phyloP scores from a whole-genome alignment of 1,140 invertebrate genomes.

The Drosophila micromelanica region DNA sequence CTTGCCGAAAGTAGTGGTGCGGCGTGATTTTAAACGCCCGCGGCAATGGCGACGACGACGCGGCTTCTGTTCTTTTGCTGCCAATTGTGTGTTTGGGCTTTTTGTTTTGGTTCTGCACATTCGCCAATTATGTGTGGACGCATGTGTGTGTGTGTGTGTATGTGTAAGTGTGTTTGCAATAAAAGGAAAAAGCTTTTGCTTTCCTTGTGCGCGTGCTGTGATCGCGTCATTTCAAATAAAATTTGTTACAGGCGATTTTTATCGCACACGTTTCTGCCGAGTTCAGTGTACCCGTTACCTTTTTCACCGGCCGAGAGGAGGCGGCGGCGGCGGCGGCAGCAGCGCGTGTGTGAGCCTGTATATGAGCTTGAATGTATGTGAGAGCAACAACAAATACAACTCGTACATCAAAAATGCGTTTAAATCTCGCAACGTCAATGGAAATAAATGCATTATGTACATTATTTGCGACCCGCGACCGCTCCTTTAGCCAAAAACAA shows the following conservation, averaged over 20 bases:
- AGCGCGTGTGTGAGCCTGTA: slow-evolving; percentile 4
- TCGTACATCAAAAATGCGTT: slow-evolving; percentile 79
- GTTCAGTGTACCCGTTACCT: slow-evolving; percentile 81
- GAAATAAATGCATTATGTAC: slow-evolving; percentile 68
- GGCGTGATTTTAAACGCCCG: slow-evolving; percentile 46
- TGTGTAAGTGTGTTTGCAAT: slow-evolving; percentile 6
- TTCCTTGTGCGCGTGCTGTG: slow-evolving; percentile 23
- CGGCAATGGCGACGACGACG: slow-evolving; percentile 20
- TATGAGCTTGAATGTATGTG: slow-evolving; percentile 13
- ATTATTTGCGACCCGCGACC: slow-evolving; percentile 46
- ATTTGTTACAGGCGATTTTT: slow-evolving; percentile 44
- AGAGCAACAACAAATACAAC: slow-evolving; percentile 50
- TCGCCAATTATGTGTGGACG: slow-evolving; percentile 36
- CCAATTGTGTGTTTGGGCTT: slow-evolving; percentile 48
- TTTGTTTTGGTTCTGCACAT: slow-evolving; percentile 76
- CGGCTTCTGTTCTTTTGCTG: slow-evolving; percentile 62
- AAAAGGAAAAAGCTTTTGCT: slow-evolving; percentile 49
- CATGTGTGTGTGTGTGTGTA: not conserved
- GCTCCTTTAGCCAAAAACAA: slow-evolving; percentile 69
- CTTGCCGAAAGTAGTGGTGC: slow-evolving; percentile 35
- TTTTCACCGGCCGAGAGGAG: slow-evolving; percentile 22
- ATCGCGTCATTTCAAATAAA: slow-evolving; percentile 41
- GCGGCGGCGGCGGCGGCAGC: not conserved
- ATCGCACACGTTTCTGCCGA: slow-evolving; percentile 36
- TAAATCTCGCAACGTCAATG: slow-evolving; percentile 77